These are phyloP conservation scores for Pterophyllum scalare DNA, from an alignment of 2,113 vertebrate species.

Conservation along the genomic window DNA sequence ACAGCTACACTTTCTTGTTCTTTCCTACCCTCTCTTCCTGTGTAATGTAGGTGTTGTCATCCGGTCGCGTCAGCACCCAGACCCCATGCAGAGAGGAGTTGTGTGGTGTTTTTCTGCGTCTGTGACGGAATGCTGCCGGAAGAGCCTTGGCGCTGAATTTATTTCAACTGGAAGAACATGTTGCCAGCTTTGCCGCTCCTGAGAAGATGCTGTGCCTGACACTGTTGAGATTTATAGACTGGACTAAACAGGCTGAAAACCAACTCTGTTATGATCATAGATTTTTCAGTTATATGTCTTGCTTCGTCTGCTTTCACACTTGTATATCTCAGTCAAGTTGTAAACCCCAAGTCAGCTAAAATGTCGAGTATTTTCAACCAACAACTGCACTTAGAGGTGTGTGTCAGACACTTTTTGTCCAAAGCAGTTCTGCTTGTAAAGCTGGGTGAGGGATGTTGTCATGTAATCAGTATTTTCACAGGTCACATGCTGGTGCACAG, in stretches of 20 bases:
- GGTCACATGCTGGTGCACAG: not conserved
- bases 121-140: conserved; percentile 33
- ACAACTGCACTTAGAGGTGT: not conserved
- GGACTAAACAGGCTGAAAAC: not conserved
- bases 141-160: conserved; percentile 16
- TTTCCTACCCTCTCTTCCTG: conserved; percentile 53
- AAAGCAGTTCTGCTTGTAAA: not conserved
- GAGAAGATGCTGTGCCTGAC: conserved; percentile 1
- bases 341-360: not conserved
- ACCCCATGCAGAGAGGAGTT: conserved; percentile 37
- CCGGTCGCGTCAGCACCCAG: conserved; percentile 30
- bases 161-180: conserved; percentile 11
- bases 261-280: not conserved
- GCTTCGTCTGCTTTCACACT: not conserved
- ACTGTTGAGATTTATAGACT: not conserved
- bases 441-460: not conserved
- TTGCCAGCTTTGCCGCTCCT: conserved; percentile 17
- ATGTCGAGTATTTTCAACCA: not conserved
- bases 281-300: not conserved
- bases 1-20: conserved; percentile 5
- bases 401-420: not conserved
- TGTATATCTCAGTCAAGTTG: not conserved
- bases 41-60: conserved; percentile 54
- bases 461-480: not conserved
- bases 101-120: conserved; percentile 30